phyloP scores from a whole-genome alignment of 2,113 vertebrate genomes.

The Microtus oregoni region DNA sequence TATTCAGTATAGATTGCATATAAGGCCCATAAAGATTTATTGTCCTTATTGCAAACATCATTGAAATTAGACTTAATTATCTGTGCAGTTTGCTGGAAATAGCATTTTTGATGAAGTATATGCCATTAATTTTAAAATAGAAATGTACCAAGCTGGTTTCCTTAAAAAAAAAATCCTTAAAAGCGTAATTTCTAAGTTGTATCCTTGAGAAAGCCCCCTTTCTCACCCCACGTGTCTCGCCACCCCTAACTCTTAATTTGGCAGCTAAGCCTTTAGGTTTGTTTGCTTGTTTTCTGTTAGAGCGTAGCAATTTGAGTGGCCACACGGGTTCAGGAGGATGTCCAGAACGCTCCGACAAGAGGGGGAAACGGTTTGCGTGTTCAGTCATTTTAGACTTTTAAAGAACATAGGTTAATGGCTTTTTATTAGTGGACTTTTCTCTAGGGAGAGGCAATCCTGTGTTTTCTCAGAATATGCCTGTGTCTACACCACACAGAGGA shows the following conservation, averaged over 20 bases:
- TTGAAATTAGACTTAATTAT: slow-evolving; percentile 89
- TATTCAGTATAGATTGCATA: slow-evolving; percentile 66
- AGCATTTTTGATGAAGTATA: slow-evolving; percentile 87
- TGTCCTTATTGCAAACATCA: slow-evolving; percentile 84
- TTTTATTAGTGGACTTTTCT: slow-evolving; percentile 49
- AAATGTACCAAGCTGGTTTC: slow-evolving; percentile 78
- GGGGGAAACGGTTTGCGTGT: background rate
- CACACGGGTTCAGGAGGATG: background rate
- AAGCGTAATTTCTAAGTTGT: slow-evolving; percentile 63
- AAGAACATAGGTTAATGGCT: slow-evolving; percentile 49
- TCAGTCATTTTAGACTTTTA: slow-evolving; percentile 27
- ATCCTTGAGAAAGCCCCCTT: slow-evolving; percentile 29
- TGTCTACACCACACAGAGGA: background rate
- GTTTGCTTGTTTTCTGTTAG: background rate
- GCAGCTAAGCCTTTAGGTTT: background rate
- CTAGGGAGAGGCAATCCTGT: slow-evolving; percentile 6
- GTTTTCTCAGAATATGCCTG: slow-evolving; percentile 24
- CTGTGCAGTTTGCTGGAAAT: slow-evolving; percentile 87
- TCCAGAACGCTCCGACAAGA: background rate
- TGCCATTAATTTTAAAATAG: slow-evolving; percentile 85
- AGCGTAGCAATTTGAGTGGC: background rate
- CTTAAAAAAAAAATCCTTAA: background rate
- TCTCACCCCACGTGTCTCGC: background rate
- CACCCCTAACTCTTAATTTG: background rate
- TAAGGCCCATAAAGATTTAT: slow-evolving; percentile 84